Evolutionary conservation across 2,113 vertebrate species (phyloP), one percentile per base, ranked within the genome.

Genomic region (Setophaga petechia): DNA sequence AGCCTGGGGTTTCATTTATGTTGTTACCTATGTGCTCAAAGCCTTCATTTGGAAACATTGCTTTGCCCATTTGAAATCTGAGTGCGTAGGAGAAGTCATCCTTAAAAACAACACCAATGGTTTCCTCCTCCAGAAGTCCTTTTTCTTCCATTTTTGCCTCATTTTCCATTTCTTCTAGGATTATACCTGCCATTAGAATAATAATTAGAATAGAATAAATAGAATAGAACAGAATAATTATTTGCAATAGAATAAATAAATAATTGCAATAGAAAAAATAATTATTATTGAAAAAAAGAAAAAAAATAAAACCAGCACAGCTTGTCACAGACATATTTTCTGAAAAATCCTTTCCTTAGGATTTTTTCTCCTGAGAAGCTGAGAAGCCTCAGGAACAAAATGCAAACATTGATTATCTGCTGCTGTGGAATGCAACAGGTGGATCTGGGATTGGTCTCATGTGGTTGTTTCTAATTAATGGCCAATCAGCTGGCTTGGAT

Each of bases 41-140:
- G 94, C 55, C 97, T 37, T 98, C 98, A 4, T 96, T 96, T 61
- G 98, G 98, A 7, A 89, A 78, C 3, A 95, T 59, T 15, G 98
- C 68, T 18, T 75, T 80, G 75, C 79, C 72, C 74, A 85, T 41
- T 0, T 96, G 97, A 87, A 98, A 99, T 84, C 98, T 97, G 12
- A 99, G 98, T 9, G 35, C 63, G 96, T 99, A 99, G 7, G 98
- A 98, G 41, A 98, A 98, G 43, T 97, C 96, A 88, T 98, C 98
- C 71, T 97, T 84, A 92, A 99, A 99, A 43, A 98, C 96, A 47
- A 99, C 98, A 3, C 98, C 98, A 1, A 98, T 95, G 3, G 87
- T 54, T 4, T 96, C 95, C 1, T 94, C 69, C 15, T 98, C 88
- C 1, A 30, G 89, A 37, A 92, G 18, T 71, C 96, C 98, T 94